These are phyloP conservation scores for Sesia bembeciformis DNA, from an alignment of 2,888 invertebrate species.

Conservation along the genomic window DNA sequence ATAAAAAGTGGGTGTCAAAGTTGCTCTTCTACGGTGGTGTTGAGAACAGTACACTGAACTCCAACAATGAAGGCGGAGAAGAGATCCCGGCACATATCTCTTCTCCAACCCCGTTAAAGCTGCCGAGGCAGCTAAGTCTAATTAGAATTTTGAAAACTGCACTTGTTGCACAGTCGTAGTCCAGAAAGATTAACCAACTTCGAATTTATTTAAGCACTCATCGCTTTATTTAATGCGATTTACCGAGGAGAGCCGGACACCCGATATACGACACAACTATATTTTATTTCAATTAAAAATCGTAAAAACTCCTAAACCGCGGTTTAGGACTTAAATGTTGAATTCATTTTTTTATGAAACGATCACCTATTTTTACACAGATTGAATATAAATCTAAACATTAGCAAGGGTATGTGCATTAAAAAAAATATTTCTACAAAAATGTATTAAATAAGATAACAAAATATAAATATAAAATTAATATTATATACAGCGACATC, in stretches of 20 bases:
- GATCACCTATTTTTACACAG: not conserved
- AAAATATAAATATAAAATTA: not conserved
- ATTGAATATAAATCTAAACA: not conserved
- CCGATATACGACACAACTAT: constrained; percentile 10
- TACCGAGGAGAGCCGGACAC: constrained; percentile 58
- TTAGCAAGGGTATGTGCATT: not conserved
- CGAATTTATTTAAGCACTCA: constrained; percentile 12
- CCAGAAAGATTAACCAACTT: constrained; percentile 20
- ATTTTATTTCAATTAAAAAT: not conserved
- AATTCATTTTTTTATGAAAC: no score
- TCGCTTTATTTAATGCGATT: constrained; percentile 25
- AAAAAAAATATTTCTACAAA: not conserved
- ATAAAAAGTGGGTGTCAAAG: constrained; percentile 44
- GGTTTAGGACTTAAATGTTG: constrained; percentile 14
- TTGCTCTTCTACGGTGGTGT: constrained; percentile 46
- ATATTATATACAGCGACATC: not conserved
- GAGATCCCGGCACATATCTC: constrained; percentile 38
- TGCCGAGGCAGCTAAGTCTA: constrained; percentile 22
- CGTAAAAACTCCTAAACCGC: constrained; percentile 15
- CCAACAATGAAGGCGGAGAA: constrained; percentile 25
- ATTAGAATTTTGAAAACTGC: constrained; percentile 25
- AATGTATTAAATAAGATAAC: not conserved
- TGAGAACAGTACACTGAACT: constrained; percentile 63
- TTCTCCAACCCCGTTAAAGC: constrained; percentile 23
- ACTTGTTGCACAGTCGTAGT: constrained; percentile 17